Base-by-base conservation (phyloP, 1,140 invertebrate genomes). In the Trichomalopsis sarcophagae region DNA sequence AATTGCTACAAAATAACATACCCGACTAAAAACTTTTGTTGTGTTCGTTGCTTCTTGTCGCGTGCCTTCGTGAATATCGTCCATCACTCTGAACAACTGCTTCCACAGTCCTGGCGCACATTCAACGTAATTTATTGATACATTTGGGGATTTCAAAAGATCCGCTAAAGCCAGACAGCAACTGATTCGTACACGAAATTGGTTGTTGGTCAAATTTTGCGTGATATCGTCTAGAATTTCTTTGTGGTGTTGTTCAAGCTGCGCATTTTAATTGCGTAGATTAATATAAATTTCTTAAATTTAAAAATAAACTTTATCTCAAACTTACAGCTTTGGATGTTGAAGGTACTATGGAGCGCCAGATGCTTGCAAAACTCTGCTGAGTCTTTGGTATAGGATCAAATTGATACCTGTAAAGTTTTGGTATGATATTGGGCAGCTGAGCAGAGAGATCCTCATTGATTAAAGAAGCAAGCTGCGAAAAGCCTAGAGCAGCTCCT, bases 41-140 rank as follows among this genome's bases (percentile, higher is more conserved):
- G 97, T 97, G 85, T 95, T 94, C 47, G 95, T 96, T 44, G 98
- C 98, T 4, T 97, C 96, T 86, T 95, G 93, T 83, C 98, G 93
- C 0, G 98, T 98, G 33, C 95, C 96, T 91, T 98, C 97, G 90
- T 99, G 98, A 89, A 98, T 97, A 92, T 99, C 98, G 92, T 99
- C 98, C 95, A 98, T 97, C 0, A 99, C 97, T 50, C 97, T 93
- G 89, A 99, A 97, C 50, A 98, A 92, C 90, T 96, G 96, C 14
- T 94, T 94, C 97, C 97, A 98, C 4, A 99, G 93, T 87, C 96
- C 95, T 0, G 93, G 90, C 36, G 89, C 91, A 78, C 75, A 90
- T 87, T 89, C 87, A 0, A 87, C 89, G 4, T 91, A 88, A 86
- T 93, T 89, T 23, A 92, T 90, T 92, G 87, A 87, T 69, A 89